Evolutionary conservation across 1,140 invertebrate genomes (phyloP).

Genomic region (Papilio helenus): DNA sequence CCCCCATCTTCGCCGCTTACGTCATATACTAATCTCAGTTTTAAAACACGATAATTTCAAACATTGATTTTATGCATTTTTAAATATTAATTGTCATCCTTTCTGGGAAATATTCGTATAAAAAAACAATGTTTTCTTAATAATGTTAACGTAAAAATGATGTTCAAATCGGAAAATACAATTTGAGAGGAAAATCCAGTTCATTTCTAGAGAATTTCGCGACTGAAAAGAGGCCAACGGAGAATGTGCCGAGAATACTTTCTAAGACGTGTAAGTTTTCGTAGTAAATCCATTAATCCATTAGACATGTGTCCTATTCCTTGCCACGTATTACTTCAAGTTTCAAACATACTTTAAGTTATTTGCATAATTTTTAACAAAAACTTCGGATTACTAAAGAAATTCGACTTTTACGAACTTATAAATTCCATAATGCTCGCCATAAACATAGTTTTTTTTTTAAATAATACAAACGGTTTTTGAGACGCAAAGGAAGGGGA

Average conservation of each 20-base stretch:
- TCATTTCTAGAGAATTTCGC: constrained; percentile 10
- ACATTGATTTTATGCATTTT: too few species aligned
- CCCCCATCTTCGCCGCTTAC: too few species aligned
- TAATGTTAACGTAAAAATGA: not conserved
- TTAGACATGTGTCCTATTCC: constrained; percentile 8
- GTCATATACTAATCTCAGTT: too few species aligned
- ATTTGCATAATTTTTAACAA: not conserved
- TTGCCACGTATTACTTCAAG: not conserved
- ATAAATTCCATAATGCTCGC: too few species aligned
- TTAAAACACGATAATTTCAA: too few species aligned
- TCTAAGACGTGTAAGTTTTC: constrained; percentile 14
- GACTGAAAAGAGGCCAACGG: constrained; percentile 15
- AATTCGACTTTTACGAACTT: too few species aligned
- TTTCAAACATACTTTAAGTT: not conserved
- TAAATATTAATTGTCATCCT: not conserved
- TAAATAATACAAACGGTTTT: too few species aligned
- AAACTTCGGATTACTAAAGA: too few species aligned
- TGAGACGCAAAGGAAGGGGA: too few species aligned
- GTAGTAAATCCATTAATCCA: constrained; percentile 20
- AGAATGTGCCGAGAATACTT: constrained; percentile 18
- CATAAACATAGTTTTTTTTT: too few species aligned
- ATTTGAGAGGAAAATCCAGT: not conserved
- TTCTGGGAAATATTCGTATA: not conserved
- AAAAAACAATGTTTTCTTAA: not conserved
- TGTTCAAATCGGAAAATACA: not conserved